Base-by-base conservation (phyloP, 1,140 invertebrate genomes). In the Capitella teleta region DNA sequence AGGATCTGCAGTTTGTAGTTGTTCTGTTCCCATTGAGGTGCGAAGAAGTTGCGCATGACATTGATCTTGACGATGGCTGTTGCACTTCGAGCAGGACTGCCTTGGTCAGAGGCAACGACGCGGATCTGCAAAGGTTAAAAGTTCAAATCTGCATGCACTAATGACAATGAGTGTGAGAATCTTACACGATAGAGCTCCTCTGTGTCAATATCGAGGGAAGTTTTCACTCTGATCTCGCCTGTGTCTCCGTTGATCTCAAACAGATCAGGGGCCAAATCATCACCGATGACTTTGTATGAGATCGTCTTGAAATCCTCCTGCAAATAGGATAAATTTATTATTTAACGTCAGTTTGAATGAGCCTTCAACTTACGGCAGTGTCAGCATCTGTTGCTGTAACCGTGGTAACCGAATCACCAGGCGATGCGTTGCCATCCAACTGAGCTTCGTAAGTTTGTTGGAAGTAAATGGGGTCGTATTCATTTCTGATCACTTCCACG, bases 271-370 rank as follows among this genome's bases (percentile, higher is more conserved):
- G 56, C 56, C 23, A 47, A 53, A 26, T 55, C 61, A 56, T 65
- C 63, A 14, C 63, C 63, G 45, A 61, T 62, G 10, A 63, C 47
- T 18, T 57, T 54, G 47, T 61, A 65, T 5, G 46, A 50, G 8
- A 64, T 28, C 21, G 38, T 49, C 8, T 54, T 60, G 48, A 60
- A 63, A 19, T 37, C 34, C n/a, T 21, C 36, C 47, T 49, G 47
- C 30, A 49, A 43, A 19, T 2, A 43, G 5, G 23, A 19, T 21
- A 4, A 24, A 37, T 37, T 37, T 37, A 37, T 37, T 5, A 37
- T 37, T 18, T 37, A 37, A 18, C 21, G 21, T 18, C 16, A 18
- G 2, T 37, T 37, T 18, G 21, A 37, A 3, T 43, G 24, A 43
- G 3, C 3, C 10, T 43, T 43, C 16, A 3, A 4, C 47, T 18